Evolutionary conservation across 2,888 invertebrate genomes (phyloP).

Genomic region (Drosophila nigricruria): DNA sequence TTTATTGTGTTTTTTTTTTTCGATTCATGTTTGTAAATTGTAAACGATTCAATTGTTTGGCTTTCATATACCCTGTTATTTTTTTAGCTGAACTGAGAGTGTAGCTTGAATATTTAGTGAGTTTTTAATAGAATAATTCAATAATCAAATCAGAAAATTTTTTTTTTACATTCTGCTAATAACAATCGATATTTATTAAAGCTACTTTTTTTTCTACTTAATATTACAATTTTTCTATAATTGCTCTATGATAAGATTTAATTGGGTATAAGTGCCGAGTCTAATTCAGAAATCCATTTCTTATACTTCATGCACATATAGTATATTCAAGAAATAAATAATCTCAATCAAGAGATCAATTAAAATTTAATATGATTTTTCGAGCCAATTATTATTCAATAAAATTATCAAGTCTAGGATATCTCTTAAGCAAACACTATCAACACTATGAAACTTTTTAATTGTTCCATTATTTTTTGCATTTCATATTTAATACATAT

Average conservation of each 20-base stretch:
- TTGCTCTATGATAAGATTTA: not conserved
- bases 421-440: not conserved
- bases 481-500: slow-evolving; percentile 15
- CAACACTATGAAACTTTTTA: not conserved
- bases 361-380: not conserved
- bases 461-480: not conserved
- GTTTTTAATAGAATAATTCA: not conserved
- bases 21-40: not conserved
- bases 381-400: not conserved
- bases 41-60: not conserved
- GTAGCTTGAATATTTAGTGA: not conserved
- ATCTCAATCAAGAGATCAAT: not conserved
- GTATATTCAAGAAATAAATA: not conserved
- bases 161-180: not conserved
- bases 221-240: not conserved
- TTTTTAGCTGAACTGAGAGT: not conserved
- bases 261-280: not conserved
- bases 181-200: not conserved
- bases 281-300: no score
- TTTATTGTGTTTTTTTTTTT: not conserved
- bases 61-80: not conserved
- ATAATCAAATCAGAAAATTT: not conserved
- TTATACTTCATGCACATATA: not conserved
- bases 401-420: not conserved
- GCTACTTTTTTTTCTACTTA: not conserved